A percentile compares a stretch with the other conserved stretches of the same genome.
Evolutionary conservation across 1,140 invertebrate species (phyloP).

Genomic region (Artemia franciscana): DNA sequence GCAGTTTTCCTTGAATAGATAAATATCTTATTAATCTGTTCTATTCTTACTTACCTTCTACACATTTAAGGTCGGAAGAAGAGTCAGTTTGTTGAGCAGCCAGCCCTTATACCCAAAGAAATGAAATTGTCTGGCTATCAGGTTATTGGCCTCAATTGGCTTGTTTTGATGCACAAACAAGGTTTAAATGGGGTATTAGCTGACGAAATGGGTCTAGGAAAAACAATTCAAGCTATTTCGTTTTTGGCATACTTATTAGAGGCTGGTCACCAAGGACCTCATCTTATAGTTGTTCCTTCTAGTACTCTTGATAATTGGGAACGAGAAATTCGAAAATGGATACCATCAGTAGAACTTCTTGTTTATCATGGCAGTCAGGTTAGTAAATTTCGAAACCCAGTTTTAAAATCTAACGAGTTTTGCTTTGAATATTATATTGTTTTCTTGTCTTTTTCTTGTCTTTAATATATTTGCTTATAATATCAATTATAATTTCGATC

Average conservation of each 20-base stretch:
- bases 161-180: constrained; percentile 64
- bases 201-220: constrained; percentile 72
- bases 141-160: constrained; percentile 81
- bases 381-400: no score
- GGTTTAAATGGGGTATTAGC: constrained; percentile 82
- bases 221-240: constrained; percentile 57
- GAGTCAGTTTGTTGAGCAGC: background rate
- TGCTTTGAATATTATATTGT: no score
- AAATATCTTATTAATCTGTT: no score
- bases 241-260: constrained; percentile 73
- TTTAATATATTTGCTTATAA: no score
- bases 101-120: background rate
- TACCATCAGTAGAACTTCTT: background rate
- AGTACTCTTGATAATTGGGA: constrained; percentile 48
- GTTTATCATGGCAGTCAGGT: background rate
- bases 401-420: no score
- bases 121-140: constrained; percentile 58
- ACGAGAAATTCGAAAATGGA: background rate
- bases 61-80: background rate
- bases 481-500: no score
- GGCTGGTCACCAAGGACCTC: constrained; percentile 30
- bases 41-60: no score
- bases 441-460: no score
- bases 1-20: no score
- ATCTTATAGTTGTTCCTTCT: constrained; percentile 73